Percentiles rank a stretch among this genome's conserved stretches.
Evolutionary conservation across 2,113 vertebrate species (phyloP).

Genomic region (Pygoscelis antarcticus): DNA sequence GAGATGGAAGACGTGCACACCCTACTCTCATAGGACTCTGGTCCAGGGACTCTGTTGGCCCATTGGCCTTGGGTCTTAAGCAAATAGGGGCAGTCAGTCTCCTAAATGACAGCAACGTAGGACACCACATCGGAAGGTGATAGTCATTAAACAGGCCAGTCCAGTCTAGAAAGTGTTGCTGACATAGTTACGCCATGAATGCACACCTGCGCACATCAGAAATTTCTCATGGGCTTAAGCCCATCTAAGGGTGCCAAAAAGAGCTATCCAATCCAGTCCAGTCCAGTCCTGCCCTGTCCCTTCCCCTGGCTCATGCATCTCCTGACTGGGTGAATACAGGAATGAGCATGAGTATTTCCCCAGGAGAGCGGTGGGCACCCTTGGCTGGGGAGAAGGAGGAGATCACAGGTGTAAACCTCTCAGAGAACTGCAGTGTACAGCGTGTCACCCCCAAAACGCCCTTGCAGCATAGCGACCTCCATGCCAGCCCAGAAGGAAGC

Average conservation of each 20-base stretch:
- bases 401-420: neutral
- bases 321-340: neutral
- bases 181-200: neutral
- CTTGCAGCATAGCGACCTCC: neutral
- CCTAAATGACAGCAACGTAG: neutral
- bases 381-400: rapidly evolving
- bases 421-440: neutral
- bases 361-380: neutral
- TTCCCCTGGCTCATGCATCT: neutral
- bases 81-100: neutral
- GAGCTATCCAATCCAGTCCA: neutral
- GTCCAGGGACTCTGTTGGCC: neutral
- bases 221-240: neutral
- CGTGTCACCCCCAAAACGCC: rapidly evolving
- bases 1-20: neutral
- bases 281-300: neutral
- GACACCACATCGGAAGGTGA: neutral
- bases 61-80: neutral
- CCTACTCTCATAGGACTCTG: neutral
- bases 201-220: neutral
- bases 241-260: neutral
- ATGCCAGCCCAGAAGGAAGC: neutral
- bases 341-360: neutral
- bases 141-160: neutral
- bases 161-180: neutral